These are phyloP conservation scores for Sialia sialis DNA, from an alignment of 2,113 vertebrate genomes.

Conservation along the genomic window DNA sequence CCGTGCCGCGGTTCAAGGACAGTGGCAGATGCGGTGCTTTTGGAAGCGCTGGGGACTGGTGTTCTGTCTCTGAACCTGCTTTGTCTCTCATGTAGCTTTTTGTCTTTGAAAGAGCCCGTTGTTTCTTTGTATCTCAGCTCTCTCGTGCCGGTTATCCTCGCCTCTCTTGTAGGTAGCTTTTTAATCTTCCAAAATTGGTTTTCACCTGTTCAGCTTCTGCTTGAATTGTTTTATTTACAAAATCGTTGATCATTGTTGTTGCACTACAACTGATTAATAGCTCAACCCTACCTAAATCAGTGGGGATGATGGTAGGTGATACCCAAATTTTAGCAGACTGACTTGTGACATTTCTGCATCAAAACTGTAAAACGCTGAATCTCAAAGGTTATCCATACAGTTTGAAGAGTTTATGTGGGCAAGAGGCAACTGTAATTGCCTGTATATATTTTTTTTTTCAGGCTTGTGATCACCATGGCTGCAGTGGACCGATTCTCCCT, in stretches of 20 bases:
- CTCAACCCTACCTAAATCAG: not conserved
- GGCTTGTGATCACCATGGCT: slow-evolving; percentile 78
- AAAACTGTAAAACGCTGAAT: not conserved
- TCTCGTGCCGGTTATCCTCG: not conserved
- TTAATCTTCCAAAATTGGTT: not conserved
- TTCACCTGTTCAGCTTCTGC: not conserved
- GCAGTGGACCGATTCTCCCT: slow-evolving; percentile 91
- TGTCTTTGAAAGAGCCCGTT: not conserved
- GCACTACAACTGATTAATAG: no score
- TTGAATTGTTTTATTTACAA: not conserved
- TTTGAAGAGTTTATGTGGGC: not conserved
- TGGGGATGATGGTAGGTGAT: not conserved
- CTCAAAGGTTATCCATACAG: not conserved
- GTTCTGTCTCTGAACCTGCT: not conserved
- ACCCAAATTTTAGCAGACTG: not conserved
- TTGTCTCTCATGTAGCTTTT: not conserved
- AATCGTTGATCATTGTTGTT: not conserved
- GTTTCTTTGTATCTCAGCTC: not conserved
- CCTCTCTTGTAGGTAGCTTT: not conserved
- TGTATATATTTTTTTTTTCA: not conserved
- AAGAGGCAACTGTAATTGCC: not conserved
- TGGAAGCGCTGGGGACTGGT: not conserved
- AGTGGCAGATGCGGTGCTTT: rapidly evolving
- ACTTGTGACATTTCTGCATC: not conserved
- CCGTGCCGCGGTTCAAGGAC: not conserved